Conservation (phyloP, 2,113 vertebrate genomes). For the Prionailurus bengalensis region DNA sequence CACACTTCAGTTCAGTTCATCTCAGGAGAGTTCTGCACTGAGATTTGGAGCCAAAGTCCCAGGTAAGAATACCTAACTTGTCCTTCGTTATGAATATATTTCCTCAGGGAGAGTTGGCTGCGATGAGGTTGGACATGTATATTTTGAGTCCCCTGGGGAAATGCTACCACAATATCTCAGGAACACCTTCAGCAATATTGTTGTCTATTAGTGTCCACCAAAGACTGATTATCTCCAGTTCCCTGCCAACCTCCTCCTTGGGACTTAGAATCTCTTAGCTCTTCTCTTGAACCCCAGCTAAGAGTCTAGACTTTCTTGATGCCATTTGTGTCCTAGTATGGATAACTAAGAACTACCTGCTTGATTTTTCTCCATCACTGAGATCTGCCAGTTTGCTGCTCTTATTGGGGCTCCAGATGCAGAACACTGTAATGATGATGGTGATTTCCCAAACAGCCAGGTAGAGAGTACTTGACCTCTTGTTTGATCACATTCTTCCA, state of each 20-base stretch:
- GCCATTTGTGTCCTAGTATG: background rate
- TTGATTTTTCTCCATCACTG: background rate
- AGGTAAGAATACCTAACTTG: background rate
- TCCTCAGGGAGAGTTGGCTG: background rate
- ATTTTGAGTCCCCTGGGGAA: conserved; percentile 26
- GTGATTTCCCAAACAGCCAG: background rate
- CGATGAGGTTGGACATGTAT: background rate
- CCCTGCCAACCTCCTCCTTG: background rate
- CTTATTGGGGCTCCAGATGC: background rate
- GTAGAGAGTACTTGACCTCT: background rate
- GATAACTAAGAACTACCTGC: background rate
- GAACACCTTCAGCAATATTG: background rate
- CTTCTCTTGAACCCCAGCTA: background rate
- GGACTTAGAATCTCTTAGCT: background rate
- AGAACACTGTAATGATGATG: background rate
- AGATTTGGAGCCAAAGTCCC: background rate
- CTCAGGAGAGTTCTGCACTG: background rate
- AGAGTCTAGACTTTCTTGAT: background rate
- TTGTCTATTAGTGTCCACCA: background rate
- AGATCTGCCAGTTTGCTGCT: background rate
- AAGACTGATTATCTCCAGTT: background rate
- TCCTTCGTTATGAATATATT: background rate
- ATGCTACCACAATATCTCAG: background rate
- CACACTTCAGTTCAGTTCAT: conserved; percentile 39
- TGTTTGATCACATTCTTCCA: background rate